Conservation (phyloP, 1,140 invertebrate genomes). For the Bombus terrestris region DNA sequence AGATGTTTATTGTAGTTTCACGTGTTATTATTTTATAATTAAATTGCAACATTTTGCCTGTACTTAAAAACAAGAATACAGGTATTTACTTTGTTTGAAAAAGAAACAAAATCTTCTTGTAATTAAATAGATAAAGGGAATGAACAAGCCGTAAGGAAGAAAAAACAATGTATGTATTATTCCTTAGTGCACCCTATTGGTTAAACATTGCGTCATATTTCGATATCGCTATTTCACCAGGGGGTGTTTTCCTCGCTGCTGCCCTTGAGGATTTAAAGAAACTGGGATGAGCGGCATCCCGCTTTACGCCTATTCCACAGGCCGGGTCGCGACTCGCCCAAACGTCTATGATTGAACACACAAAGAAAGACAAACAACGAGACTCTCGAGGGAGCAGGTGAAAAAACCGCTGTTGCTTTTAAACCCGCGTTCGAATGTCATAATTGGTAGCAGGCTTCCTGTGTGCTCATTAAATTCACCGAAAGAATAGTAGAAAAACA, state of each 20-base stretch:
- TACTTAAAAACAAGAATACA: neutral
- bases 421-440: neutral
- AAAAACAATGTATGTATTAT: constrained; percentile 33
- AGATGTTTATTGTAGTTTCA: neutral
- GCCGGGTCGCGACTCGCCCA: constrained; percentile 30
- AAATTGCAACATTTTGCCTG: no score
- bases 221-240: constrained; percentile 40
- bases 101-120: no score
- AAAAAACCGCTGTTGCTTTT: constrained; percentile 23
- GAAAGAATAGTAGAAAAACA: neutral
- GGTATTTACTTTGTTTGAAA: neutral
- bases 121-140: neutral
- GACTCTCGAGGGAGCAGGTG: constrained; percentile 27
- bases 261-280: constrained; percentile 55
- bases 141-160: neutral
- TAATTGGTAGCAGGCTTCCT: neutral
- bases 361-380: constrained; percentile 41
- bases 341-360: constrained; percentile 25
- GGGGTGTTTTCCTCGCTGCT: constrained; percentile 36
- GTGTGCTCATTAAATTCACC: neutral
- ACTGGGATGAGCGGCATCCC: constrained; percentile 50
- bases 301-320: constrained; percentile 19
- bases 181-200: constrained; percentile 25
- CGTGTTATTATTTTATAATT: no score
- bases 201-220: constrained; percentile 37